phyloP scores from a whole-genome alignment of 2,797 vertebrate species.

The Malurus leucopterus region DNA sequence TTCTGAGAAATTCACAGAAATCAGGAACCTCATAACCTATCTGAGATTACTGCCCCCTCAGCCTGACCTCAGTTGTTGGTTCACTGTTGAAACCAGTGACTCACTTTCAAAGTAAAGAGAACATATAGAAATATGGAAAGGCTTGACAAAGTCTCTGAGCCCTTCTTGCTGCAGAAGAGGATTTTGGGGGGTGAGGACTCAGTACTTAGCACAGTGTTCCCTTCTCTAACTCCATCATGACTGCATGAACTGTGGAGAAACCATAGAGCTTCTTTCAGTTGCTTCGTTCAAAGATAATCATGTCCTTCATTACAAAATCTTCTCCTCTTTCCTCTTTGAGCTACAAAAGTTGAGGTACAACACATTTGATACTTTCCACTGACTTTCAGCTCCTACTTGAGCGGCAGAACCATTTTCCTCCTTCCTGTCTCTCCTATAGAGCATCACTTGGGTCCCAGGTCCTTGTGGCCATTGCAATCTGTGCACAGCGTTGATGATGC shows the following conservation, averaged over 20 bases:
- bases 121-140: not conserved
- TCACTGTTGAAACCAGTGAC: not conserved
- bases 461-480: not conserved
- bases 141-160: not conserved
- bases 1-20: not conserved
- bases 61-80: not conserved
- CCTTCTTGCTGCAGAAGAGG: not conserved
- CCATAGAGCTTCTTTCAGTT: not conserved
- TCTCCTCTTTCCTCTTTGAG: not conserved
- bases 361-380: not conserved
- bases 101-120: not conserved
- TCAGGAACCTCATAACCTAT: not conserved
- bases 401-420: not conserved
- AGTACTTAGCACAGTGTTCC: not conserved
- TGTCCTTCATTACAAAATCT: not conserved
- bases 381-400: not conserved
- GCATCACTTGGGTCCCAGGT: not conserved
- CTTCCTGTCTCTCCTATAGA: not conserved
- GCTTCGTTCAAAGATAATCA: not conserved
- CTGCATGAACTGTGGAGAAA: not conserved
- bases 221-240: not conserved
- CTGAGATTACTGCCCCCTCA: not conserved
- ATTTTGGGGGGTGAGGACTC: fast-evolving
- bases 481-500: not conserved
- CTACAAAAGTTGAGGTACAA: not conserved